Evolutionary conservation across 2,888 invertebrate genomes (phyloP).

Genomic region (Creontiades dilutus): DNA sequence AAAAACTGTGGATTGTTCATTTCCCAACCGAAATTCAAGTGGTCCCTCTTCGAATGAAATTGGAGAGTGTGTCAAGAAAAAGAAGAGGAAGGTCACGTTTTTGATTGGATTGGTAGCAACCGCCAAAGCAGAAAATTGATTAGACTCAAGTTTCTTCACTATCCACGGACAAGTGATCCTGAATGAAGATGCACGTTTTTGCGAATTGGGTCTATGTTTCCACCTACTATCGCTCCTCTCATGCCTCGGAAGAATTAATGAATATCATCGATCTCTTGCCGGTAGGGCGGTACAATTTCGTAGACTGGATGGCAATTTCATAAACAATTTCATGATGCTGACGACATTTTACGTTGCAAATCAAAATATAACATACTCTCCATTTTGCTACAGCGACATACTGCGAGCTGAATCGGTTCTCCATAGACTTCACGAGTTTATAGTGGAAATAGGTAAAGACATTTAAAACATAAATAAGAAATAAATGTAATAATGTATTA

Average conservation of each 20-base stretch:
- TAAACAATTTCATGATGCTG: no score
- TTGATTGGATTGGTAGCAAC: constrained; percentile 30
- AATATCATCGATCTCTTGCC: constrained; percentile 13
- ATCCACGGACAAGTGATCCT: background rate
- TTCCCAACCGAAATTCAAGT: constrained; percentile 10
- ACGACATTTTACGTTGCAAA: no score
- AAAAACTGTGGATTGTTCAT: constrained; percentile 17
- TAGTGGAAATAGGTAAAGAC: no score
- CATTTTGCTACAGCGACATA: no score
- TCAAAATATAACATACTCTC: no score
- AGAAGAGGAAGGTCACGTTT: background rate
- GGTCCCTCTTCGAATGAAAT: background rate
- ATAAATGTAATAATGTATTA: no score
- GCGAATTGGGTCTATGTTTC: constrained; percentile 26
- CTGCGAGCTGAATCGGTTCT: no score
- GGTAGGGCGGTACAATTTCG: no score
- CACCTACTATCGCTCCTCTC: background rate
- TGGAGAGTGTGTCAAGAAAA: no score
- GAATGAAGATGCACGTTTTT: background rate
- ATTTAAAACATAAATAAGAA: no score
- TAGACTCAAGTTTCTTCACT: constrained; percentile 25
- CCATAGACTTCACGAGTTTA: no score
- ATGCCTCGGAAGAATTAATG: background rate
- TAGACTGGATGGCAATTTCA: no score
- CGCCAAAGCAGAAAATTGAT: constrained; percentile 23